Conservation (phyloP, 2,888 invertebrate genomes). For the Leptothorax acervorum region DNA sequence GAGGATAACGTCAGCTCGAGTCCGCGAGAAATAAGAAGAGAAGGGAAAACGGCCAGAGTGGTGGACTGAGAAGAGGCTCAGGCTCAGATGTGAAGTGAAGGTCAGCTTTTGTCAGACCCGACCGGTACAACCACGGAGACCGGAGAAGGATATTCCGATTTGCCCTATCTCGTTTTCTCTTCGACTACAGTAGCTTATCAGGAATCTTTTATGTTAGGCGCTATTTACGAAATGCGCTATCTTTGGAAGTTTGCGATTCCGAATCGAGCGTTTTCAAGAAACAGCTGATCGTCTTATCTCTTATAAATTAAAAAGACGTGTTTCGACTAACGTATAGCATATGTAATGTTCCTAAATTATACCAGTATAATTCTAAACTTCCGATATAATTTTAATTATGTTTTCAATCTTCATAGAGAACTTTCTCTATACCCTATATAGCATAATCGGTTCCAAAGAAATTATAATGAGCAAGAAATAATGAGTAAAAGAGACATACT, state of each 20-base stretch:
- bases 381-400: not conserved
- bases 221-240: not conserved
- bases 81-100: slow-evolving; percentile 82
- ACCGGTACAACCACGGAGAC: slow-evolving; percentile 24
- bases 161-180: not conserved
- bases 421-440: not conserved
- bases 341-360: not conserved
- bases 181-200: slow-evolving; percentile 6
- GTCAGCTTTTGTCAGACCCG: slow-evolving; percentile 84
- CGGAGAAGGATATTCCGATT: not conserved
- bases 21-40: slow-evolving; percentile 55
- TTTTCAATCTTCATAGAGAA: not conserved
- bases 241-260: not conserved
- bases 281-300: not conserved
- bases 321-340: not conserved
- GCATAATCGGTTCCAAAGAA: not conserved
- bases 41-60: slow-evolving; percentile 33
- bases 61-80: slow-evolving; percentile 54
- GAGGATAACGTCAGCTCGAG: slow-evolving; percentile 63
- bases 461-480: not conserved
- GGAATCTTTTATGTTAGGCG: slow-evolving; percentile 11
- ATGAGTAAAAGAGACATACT: not conserved
- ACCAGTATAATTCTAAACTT: not conserved
- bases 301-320: not conserved
- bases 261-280: not conserved